Percentiles rank a stretch among this genome's conserved stretches.
Conservation (phyloP, 2,113 vertebrate genomes). For the Xyrauchen texanus region DNA sequence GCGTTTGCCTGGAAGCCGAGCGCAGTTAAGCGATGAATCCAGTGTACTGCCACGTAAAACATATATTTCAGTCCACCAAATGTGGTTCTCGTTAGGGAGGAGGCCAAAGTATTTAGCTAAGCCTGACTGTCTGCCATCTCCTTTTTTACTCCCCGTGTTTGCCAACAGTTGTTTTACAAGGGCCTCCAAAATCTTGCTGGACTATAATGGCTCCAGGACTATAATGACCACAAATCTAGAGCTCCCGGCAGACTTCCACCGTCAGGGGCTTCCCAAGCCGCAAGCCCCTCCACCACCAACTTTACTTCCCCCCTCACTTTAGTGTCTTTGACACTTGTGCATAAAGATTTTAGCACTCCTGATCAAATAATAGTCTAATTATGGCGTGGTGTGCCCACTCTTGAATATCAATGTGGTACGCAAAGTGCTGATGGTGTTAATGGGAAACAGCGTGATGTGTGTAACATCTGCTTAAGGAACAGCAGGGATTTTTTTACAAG, state of each 20-base stretch:
- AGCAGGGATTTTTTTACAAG: slow-evolving; percentile 45
- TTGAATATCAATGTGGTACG: slow-evolving; percentile 75
- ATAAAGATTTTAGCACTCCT: slow-evolving; percentile 66
- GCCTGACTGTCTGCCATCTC: slow-evolving; percentile 75
- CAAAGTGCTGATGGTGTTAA: slow-evolving; percentile 75
- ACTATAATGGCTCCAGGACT: slow-evolving; percentile 36
- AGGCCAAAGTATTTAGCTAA: slow-evolving; percentile 79
- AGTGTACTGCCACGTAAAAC: slow-evolving; percentile 78
- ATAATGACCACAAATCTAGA: slow-evolving; percentile 37
- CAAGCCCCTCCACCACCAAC: neutral
- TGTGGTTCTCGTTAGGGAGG: slow-evolving; percentile 85
- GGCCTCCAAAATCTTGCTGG: slow-evolving; percentile 50
- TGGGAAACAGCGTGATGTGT: slow-evolving; percentile 68
- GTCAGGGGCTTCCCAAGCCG: slow-evolving; percentile 1
- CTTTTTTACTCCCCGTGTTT: slow-evolving; percentile 55
- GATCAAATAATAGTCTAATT: slow-evolving; percentile 85
- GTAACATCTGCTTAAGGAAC: slow-evolving; percentile 74
- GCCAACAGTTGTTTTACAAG: slow-evolving; percentile 65
- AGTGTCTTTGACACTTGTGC: slow-evolving; percentile 38
- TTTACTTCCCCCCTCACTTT: neutral
- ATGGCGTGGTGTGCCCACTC: slow-evolving; percentile 69
- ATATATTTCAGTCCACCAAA: slow-evolving; percentile 78
- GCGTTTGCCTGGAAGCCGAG: slow-evolving; percentile 52
- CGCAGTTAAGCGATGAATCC: slow-evolving; percentile 64
- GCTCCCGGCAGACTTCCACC: slow-evolving; percentile 6